Percentiles rank a stretch among this genome's conserved stretches.
Conservation (phyloP, 1,140 invertebrate species). For the Batillaria attramentaria region DNA sequence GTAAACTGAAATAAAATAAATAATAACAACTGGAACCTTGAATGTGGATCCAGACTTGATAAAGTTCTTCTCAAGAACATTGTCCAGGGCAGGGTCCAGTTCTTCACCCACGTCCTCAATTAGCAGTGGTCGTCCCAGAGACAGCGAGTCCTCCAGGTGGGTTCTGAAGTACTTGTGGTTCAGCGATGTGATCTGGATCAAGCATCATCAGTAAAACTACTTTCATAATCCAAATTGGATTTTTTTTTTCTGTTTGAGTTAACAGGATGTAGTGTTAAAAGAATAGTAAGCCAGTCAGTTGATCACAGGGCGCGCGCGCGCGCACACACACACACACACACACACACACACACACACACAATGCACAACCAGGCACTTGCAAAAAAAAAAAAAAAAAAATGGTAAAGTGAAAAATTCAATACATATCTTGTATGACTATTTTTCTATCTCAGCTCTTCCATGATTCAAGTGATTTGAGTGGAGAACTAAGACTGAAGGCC, state of each 20-base stretch:
- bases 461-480: too few species aligned
- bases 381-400: too few species aligned
- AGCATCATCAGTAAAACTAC: not conserved
- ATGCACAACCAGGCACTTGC: too few species aligned
- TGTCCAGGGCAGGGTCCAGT: constrained; percentile 95
- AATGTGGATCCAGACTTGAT: constrained; percentile 97
- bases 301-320: too few species aligned
- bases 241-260: too few species aligned
- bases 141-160: constrained; percentile 95
- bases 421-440: not conserved
- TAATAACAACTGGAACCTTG: constrained; percentile 79
- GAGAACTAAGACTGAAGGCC: too few species aligned
- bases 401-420: too few species aligned
- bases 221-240: not conserved
- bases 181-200: constrained; percentile 84
- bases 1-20: too few species aligned
- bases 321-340: not conserved
- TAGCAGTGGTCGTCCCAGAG: constrained; percentile 90
- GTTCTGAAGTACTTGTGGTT: constrained; percentile 98
- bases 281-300: too few species aligned
- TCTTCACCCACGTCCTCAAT: constrained; percentile 97
- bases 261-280: too few species aligned
- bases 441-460: too few species aligned
- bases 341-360: too few species aligned
- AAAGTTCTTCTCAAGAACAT: constrained; percentile 97